These are phyloP conservation scores for Panthera tigris DNA, from an alignment of 2,113 vertebrate species.

Conservation along the genomic window DNA sequence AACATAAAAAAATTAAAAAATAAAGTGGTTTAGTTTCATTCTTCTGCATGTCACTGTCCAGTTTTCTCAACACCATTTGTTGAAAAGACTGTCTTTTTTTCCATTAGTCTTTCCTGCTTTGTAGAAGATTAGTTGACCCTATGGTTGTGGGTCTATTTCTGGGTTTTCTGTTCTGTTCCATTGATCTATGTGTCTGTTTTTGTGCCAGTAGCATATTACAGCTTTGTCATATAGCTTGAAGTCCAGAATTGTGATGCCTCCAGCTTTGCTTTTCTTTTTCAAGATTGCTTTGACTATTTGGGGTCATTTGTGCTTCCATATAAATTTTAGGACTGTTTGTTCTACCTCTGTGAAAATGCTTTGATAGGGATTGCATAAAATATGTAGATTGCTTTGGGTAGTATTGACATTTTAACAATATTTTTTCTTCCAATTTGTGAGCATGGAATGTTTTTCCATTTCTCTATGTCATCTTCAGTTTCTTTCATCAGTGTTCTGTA, in stretches of 20 bases:
- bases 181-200: not conserved
- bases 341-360: not conserved
- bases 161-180: not conserved
- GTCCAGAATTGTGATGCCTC: not conserved
- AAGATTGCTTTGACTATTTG: not conserved
- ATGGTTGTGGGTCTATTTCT: not conserved
- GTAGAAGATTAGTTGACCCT: not conserved
- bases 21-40: not conserved
- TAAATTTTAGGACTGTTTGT: not conserved
- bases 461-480: not conserved
- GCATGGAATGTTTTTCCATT: not conserved
- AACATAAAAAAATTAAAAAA: no score
- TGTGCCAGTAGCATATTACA: not conserved
- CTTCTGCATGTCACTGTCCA: not conserved
- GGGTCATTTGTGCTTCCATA: not conserved
- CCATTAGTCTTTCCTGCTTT: not conserved
- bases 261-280: not conserved
- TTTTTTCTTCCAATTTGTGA: not conserved
- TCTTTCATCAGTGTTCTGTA: not conserved
- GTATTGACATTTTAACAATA: not conserved
- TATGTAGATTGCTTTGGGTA: not conserved
- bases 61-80: not conserved
- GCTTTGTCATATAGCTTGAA: not conserved
- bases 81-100: not conserved
- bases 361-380: not conserved